phyloP scores from a whole-genome alignment of 2,113 vertebrate genomes.

The Xiphorhynchus elegans region DNA sequence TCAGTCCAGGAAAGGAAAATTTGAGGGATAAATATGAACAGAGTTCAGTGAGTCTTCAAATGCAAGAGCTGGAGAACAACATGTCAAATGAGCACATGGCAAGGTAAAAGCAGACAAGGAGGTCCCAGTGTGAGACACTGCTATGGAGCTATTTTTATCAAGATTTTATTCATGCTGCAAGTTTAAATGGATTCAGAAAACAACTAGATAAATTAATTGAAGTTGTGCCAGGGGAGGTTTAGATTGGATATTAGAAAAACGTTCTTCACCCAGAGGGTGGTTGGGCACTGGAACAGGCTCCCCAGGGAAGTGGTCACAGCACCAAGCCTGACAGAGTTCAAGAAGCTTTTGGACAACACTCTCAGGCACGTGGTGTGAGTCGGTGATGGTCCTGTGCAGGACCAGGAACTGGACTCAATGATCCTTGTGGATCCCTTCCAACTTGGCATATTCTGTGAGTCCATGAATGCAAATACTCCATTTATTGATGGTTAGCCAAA shows the following conservation, averaged over 20 bases:
- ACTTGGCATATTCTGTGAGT: neutral
- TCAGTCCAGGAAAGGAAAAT: neutral
- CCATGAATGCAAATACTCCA: neutral
- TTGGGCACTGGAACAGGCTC: neutral
- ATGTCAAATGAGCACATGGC: neutral
- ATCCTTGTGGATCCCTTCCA: neutral
- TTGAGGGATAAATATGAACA: neutral
- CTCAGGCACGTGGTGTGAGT: neutral
- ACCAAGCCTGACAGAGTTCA: neutral
- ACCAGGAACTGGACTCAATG: neutral
- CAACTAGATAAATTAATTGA: neutral
- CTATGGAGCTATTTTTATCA: neutral
- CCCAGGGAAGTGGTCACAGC: neutral
- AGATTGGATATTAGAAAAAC: neutral
- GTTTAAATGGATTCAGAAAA: slow-evolving; percentile 4
- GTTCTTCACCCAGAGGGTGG: neutral
- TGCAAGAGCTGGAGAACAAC: neutral
- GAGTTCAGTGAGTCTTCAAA: neutral
- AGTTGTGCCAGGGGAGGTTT: neutral
- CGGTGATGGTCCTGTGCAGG: neutral
- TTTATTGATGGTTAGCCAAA: neutral
- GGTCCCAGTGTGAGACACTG: neutral
- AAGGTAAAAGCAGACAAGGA: neutral
- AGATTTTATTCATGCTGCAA: neutral
- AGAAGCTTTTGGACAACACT: neutral